A percentile compares a stretch with the other conserved stretches of the same genome.
phyloP scores from a whole-genome alignment of 2,888 invertebrate genomes.

The Anodontia alba region DNA sequence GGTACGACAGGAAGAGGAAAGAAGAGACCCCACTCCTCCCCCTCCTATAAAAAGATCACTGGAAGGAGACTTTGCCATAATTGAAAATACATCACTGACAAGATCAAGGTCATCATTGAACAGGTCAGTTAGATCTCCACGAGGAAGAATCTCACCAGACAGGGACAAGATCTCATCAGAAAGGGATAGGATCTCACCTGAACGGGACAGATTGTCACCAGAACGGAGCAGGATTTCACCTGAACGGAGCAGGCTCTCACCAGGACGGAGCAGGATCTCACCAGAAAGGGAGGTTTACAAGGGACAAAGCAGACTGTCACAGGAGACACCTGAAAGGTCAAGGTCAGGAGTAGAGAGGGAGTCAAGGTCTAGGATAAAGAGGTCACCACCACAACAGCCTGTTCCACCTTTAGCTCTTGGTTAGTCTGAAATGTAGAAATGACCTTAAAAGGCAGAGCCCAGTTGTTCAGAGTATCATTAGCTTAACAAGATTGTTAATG shows the following conservation, averaged over 20 bases:
- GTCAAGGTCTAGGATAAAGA: conserved; percentile 21
- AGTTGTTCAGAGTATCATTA: no score
- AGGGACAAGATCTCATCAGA: conserved; percentile 18
- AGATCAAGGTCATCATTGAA: conserved; percentile 31
- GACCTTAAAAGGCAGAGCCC: no score
- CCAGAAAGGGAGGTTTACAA: not conserved
- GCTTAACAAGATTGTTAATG: no score
- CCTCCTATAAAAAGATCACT: conserved; percentile 54
- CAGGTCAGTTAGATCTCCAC: not conserved
- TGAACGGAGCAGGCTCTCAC: not conserved
- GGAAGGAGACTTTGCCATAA: conserved; percentile 49
- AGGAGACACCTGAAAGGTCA: not conserved
- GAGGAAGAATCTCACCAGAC: conserved; percentile 12
- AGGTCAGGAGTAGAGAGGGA: conserved; percentile 11
- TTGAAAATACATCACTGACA: conserved; percentile 34
- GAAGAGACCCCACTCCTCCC: conserved; percentile 36
- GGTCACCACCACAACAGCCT: conserved; percentile 13
- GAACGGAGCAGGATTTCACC: conserved; percentile 24
- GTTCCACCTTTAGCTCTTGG: not conserved
- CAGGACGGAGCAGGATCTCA: no score
- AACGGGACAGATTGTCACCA: not conserved
- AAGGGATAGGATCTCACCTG: conserved; percentile 26
- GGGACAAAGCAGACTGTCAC: not conserved
- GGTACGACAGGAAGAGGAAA: conserved; percentile 54
- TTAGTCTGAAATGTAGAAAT: no score